These are phyloP conservation scores for Leguminivora glycinivorella DNA, from an alignment of 1,140 invertebrate species.

Conservation along the genomic window DNA sequence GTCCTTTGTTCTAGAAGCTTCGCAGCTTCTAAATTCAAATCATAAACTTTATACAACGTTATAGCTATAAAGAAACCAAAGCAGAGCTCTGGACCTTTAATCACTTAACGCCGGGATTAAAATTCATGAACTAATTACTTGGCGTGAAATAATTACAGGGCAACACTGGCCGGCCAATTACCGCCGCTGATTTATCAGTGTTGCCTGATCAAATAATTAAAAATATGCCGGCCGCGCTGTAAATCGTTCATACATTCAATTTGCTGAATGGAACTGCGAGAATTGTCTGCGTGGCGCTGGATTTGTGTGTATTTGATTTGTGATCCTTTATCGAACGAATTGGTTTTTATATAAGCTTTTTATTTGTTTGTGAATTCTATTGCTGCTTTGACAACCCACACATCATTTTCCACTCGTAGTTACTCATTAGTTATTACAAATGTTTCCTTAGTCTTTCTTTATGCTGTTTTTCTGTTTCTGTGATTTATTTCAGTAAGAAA, in stretches of 20 bases:
- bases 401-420: no score
- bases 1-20: neutral
- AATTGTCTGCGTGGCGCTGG: neutral
- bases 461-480: no score
- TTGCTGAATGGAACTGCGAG: slow-evolving; percentile 50
- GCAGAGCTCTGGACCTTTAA: slow-evolving; percentile 18
- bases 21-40: slow-evolving; percentile 15
- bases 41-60: slow-evolving; percentile 24
- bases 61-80: slow-evolving; percentile 23
- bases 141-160: slow-evolving; percentile 64
- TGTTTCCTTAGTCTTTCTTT: no score
- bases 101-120: slow-evolving; percentile 51
- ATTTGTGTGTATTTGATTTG: slow-evolving; percentile 1
- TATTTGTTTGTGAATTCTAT: neutral
- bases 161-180: slow-evolving; percentile 62
- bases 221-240: slow-evolving; percentile 55
- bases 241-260: slow-evolving; percentile 63
- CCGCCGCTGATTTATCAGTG: slow-evolving; percentile 66
- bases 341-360: neutral
- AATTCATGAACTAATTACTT: slow-evolving; percentile 66
- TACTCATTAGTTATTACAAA: no score
- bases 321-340: slow-evolving; percentile 1
- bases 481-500: no score
- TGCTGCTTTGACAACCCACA: neutral
- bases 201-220: slow-evolving; percentile 76